These are phyloP conservation scores for Mycalesis mineus DNA, from an alignment of 2,888 invertebrate species.

Conservation along the genomic window DNA sequence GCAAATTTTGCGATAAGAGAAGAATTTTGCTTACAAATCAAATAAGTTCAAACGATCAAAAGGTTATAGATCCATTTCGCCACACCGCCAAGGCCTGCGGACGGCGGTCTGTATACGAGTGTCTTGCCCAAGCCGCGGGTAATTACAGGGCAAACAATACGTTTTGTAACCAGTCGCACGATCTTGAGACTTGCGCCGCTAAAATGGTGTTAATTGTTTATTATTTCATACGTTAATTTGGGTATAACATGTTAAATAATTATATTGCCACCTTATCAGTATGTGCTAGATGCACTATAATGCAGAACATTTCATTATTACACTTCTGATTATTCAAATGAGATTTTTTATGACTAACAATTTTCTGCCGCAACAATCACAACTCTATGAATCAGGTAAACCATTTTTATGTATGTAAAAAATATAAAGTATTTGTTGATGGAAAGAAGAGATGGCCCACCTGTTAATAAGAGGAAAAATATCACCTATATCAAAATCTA, in stretches of 20 bases:
- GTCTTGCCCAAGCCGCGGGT: slow-evolving; percentile 43
- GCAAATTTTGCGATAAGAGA: neutral
- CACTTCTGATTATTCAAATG: no score
- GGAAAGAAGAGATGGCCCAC: no score
- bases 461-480: no score
- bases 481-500: no score
- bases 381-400: no score
- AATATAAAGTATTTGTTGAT: no score
- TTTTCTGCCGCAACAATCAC: no score
- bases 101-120: slow-evolving; percentile 27
- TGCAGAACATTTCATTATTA: no score
- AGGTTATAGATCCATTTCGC: slow-evolving; percentile 16
- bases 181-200: slow-evolving; percentile 41
- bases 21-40: neutral
- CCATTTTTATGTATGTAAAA: no score
- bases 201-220: slow-evolving; percentile 3
- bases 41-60: slow-evolving; percentile 5
- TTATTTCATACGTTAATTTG: slow-evolving; percentile 1
- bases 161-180: slow-evolving; percentile 60
- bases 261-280: no score
- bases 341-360: no score
- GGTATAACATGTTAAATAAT: neutral
- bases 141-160: slow-evolving; percentile 59
- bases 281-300: no score
- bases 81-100: slow-evolving; percentile 14